Base-by-base conservation (phyloP, 2,888 invertebrate genomes). In the Platerodrilus igneus region DNA sequence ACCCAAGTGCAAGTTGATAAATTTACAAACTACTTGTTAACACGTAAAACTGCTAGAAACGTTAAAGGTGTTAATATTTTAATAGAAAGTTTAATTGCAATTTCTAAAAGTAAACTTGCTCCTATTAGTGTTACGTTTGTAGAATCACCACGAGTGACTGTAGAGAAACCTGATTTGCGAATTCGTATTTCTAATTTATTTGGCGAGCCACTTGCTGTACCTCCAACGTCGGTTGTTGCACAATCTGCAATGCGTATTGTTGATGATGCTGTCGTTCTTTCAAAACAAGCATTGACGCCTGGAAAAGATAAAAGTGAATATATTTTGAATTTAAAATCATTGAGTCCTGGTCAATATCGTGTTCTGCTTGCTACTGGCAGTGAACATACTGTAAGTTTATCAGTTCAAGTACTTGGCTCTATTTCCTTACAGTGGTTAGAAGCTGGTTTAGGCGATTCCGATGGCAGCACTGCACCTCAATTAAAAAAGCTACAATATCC, bases 21-120 rank as follows among this genome's bases (percentile, higher is more conserved):
- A 72, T 84, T 97, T 58, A 83, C 86, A 1, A 86, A 86, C 62
- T 97, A 96, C 72, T 78, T 96, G 58, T 71, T 94, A 45, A 88
- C 88, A 27, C 79, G 96, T 25, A 84, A 86, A 51, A 89, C 91
- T 27, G 94, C 95, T 2, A 91, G 86, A 64, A 80, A 86, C 3
- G 75, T 87, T 0, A 86, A 86, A 60, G 92, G 93, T 18, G 87
- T 87, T 3, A 79, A 84, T 45, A 76, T 84, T 37, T 73, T 97
- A 15, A 70, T 95, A 0, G 86, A 89, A 48, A 87, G 87, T 0
- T 72, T 93, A 13, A 72, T 74, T 23, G 78, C 81, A 37, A 47
- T 69, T 25, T 49, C 63, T 8, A 45, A 47, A 27, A 63, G 63
- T 39, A 57, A 68, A 58, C 77, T 86, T 28, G 75, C 88, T n/a